Conservation (phyloP, 2,113 vertebrate species). For the Colistium nudipinnis region DNA sequence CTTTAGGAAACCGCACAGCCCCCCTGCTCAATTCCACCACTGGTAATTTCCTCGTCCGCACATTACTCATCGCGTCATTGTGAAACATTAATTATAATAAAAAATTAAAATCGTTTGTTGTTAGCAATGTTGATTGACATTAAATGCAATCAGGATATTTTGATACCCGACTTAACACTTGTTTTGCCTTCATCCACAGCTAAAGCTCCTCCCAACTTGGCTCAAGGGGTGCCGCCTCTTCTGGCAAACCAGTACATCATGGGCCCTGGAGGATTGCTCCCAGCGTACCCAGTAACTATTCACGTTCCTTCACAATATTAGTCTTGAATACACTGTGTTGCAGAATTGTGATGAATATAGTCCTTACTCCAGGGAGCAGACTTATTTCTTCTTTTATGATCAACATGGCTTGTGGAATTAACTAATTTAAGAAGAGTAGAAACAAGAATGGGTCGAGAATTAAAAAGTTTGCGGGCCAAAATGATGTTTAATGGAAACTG, state of each 20-base stretch:
- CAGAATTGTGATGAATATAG: neutral
- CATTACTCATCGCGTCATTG: neutral
- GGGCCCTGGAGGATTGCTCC: slow-evolving; percentile 96
- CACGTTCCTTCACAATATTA: neutral
- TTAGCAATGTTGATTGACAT: neutral
- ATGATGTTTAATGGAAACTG: neutral
- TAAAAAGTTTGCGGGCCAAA: neutral
- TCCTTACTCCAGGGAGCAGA: neutral
- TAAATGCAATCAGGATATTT: neutral
- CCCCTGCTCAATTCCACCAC: slow-evolving; percentile 86
- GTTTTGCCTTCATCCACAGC: slow-evolving; percentile 81
- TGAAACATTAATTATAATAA: neutral
- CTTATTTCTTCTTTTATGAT: slow-evolving; percentile 26
- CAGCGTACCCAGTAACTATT: slow-evolving; percentile 93
- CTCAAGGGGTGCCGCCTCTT: slow-evolving; percentile 92
- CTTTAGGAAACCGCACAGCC: slow-evolving; percentile 80
- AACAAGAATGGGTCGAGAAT: neutral
- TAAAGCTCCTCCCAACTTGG: slow-evolving; percentile 94
- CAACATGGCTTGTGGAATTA: slow-evolving; percentile 1
- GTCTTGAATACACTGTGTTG: neutral
- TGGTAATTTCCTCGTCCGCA: slow-evolving; percentile 70
- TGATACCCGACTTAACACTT: neutral
- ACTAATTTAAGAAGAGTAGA: neutral
- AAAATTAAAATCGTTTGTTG: neutral
- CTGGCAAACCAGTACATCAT: slow-evolving; percentile 97